Evolutionary conservation across 2,113 vertebrate genomes (phyloP), one percentile per base, ranked within the genome.

Genomic region (Archocentrus centrarchus): DNA sequence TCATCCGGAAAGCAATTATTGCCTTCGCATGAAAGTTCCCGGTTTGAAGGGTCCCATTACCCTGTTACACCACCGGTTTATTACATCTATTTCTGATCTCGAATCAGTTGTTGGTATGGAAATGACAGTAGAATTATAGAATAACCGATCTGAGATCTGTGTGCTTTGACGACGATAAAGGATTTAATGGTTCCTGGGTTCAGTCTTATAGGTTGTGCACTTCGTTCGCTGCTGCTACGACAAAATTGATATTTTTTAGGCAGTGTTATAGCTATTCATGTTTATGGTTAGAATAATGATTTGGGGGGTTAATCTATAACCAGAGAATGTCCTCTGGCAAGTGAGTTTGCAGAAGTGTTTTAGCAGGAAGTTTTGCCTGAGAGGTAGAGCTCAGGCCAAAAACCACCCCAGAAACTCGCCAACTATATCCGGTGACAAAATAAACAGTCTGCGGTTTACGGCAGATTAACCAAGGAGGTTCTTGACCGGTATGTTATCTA

Each of bases 391-490:
- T 5, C 27, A 3, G 83, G 87, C 57, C 0, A 60, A 3, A 30
- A 7, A 4, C 0, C 7, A 0, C 9, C 0, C 0, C 0, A 0
- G 0, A 6, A 2, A 1, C 1, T 15, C 7, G 1, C 91, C 86
- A 93, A 91, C 89, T 17, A 62, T 77, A 20, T 94, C 93, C 92
- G 92, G 86, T 82, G 39, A 55, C 44, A 75, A 55, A 82, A 86
- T 22, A 66, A 81, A 81, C 79, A 66, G 37, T 15, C 3, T 15
- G 41, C 14, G 27, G 35, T 5, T 59, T 41, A n/a, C 57, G 6
- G 15, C 32, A 18, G 18, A 10, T 59, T 57, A 30, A 27, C 2
- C 15, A 32, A 30, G 8, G 20, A 13, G 32, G 10, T 2, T n/a
- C 8, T 41, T 20, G 44, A 13, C n/a, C 11, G 85, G 88, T 91